These are phyloP conservation scores for Cotesia glomerata DNA, from an alignment of 1,140 invertebrate species.

Conservation along the genomic window DNA sequence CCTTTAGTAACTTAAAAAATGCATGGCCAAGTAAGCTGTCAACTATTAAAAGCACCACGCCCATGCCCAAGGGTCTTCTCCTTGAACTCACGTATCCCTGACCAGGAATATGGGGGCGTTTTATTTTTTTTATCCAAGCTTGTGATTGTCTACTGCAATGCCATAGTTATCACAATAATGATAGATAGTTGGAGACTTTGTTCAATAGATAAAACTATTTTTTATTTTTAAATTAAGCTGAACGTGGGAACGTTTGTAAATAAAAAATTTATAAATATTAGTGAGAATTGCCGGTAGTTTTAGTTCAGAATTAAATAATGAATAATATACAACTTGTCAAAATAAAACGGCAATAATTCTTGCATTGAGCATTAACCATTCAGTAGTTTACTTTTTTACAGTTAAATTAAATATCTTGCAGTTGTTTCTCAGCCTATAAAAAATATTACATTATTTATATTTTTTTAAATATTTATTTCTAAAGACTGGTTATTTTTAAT, in stretches of 20 bases:
- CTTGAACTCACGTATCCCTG: constrained; percentile 10
- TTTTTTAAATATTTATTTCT: too few relatives aligned
- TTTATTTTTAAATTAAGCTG: too few relatives aligned
- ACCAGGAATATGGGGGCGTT: not conserved
- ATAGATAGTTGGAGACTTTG: too few relatives aligned
- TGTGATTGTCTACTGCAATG: too few relatives aligned
- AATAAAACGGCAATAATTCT: not conserved
- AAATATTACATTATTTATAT: not conserved
- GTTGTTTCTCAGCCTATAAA: not conserved
- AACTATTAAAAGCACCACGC: constrained; percentile 18
- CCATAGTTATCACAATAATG: too few relatives aligned
- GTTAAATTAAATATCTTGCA: not conserved
- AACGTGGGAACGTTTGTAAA: too few relatives aligned
- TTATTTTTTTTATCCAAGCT: too few relatives aligned
- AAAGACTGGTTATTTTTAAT: too few relatives aligned
- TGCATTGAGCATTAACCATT: not conserved
- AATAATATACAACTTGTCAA: not conserved
- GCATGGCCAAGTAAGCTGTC: not conserved
- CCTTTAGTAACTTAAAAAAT: not conserved
- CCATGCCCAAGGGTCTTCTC: constrained; percentile 23
- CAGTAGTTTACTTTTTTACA: not conserved
- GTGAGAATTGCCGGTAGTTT: not conserved
- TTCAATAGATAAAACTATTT: too few relatives aligned
- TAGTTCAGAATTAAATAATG: not conserved
- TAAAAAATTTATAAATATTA: too few relatives aligned